phyloP scores from a whole-genome alignment of 2,888 invertebrate species.

The Euspilapteryx auroguttella region DNA sequence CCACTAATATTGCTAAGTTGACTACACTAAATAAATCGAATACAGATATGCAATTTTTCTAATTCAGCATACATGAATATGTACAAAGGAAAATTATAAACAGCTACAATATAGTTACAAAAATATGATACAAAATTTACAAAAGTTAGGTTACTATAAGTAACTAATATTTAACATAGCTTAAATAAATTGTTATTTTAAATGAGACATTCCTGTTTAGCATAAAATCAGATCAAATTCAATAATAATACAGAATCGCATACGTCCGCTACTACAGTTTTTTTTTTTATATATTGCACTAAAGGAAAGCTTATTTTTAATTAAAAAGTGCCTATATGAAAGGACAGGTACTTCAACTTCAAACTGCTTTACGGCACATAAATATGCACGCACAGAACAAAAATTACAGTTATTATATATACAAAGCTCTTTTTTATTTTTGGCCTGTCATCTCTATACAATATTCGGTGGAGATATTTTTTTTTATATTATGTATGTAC shows the following conservation, averaged over 20 bases:
- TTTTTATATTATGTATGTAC: conserved; percentile 4
- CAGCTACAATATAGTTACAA: too few species aligned
- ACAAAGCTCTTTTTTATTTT: conserved; percentile 36
- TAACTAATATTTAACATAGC: conserved; percentile 3
- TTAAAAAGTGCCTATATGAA: conserved; percentile 10
- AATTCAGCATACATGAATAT: conserved; percentile 19
- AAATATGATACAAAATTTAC: conserved; percentile 36
- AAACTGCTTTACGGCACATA: too few species aligned
- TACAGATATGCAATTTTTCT: conserved; percentile 37
- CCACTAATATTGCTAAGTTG: conserved; percentile 36
- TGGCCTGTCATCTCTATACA: conserved; percentile 41
- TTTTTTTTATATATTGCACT: too few species aligned
- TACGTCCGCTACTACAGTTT: too few species aligned
- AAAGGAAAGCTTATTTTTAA: too few species aligned
- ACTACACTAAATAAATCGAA: conserved; percentile 24
- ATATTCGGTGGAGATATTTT: conserved; percentile 30
- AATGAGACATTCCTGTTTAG: conserved; percentile 14
- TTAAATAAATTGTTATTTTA: conserved; percentile 24
- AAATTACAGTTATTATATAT: too few species aligned
- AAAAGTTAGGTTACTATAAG: neutral
- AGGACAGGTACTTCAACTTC: conserved; percentile 15
- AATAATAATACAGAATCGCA: too few species aligned
- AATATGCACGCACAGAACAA: too few species aligned
- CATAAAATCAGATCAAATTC: conserved; percentile 21
- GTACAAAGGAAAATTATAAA: too few species aligned